phyloP scores from a whole-genome alignment of 2,797 vertebrate genomes.

The Chromobotia macracanthus region DNA sequence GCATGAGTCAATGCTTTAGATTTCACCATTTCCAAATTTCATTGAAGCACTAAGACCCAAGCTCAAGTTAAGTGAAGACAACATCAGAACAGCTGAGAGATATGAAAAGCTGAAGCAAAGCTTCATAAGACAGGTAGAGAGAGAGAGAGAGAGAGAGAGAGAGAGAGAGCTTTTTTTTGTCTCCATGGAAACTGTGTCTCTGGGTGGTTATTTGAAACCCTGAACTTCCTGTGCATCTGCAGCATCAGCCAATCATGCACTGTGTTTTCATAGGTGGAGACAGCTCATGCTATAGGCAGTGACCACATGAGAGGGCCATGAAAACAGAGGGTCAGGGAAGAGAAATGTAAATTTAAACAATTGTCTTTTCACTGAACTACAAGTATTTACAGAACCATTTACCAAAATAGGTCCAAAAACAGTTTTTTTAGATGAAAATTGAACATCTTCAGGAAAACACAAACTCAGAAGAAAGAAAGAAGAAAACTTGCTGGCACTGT shows the following conservation, averaged over 20 bases:
- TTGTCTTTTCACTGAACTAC: neutral
- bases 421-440: conserved; percentile 11
- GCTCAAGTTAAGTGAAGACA: conserved; percentile 43
- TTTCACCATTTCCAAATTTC: neutral
- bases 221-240: conserved; percentile 87
- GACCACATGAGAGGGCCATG: conserved; percentile 66
- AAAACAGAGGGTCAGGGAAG: conserved; percentile 58
- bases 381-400: conserved; percentile 17
- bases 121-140: conserved; percentile 41
- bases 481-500: conserved; percentile 24
- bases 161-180: conserved; percentile 79
- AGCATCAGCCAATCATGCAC: conserved; percentile 81
- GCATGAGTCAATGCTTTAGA: conserved; percentile 43
- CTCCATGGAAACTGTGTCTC: conserved; percentile 88
- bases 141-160: conserved; percentile 47
- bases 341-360: conserved; percentile 27
- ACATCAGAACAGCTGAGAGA: conserved; percentile 33
- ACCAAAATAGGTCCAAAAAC: neutral
- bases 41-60: conserved; percentile 33
- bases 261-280: conserved; percentile 61
- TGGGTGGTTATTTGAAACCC: conserved; percentile 85
- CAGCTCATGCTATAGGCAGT: conserved; percentile 73
- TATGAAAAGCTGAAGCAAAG: conserved; percentile 44
- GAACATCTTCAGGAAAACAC: conserved; percentile 52
- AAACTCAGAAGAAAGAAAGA: conserved; percentile 55